A percentile compares a stretch with the other conserved stretches of the same genome.
Conservation (phyloP, 2,113 vertebrate genomes). For the Diadophis punctatus region DNA sequence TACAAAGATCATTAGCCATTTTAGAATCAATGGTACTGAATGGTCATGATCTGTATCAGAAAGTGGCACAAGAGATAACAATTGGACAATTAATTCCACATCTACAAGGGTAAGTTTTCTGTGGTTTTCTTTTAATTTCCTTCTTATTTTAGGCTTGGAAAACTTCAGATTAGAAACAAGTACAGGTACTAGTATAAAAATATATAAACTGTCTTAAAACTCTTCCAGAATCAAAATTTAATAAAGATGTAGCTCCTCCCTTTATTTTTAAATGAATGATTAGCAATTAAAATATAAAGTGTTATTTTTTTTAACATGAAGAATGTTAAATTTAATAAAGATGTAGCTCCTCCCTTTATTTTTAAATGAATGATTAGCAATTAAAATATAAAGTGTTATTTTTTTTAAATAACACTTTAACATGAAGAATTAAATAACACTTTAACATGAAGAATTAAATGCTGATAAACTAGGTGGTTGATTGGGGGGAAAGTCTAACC, state of each 20-base stretch:
- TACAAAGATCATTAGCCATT: constrained; percentile 94
- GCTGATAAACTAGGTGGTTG: not conserved
- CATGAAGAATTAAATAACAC: too few species aligned
- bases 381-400: too few species aligned
- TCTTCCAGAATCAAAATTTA: not conserved
- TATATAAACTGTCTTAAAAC: not conserved
- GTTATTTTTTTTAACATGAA: not conserved
- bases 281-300: not conserved
- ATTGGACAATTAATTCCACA: constrained; percentile 97
- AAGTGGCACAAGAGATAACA: constrained; percentile 99
- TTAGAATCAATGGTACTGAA: constrained; percentile 98
- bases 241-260: not conserved
- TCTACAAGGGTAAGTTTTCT: constrained; percentile 85
- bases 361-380: too few species aligned
- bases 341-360: too few species aligned
- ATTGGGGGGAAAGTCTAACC: not conserved
- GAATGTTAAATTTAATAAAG: too few species aligned
- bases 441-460: not conserved
- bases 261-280: not conserved
- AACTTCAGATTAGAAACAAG: not conserved
- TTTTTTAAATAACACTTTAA: too few species aligned
- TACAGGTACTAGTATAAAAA: not conserved
- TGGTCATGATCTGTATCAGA: constrained; percentile 97
- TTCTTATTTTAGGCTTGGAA: not conserved
- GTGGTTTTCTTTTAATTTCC: accelerated